Conservation (phyloP, 2,888 invertebrate species). For the Tryphoninae sp. region DNA sequence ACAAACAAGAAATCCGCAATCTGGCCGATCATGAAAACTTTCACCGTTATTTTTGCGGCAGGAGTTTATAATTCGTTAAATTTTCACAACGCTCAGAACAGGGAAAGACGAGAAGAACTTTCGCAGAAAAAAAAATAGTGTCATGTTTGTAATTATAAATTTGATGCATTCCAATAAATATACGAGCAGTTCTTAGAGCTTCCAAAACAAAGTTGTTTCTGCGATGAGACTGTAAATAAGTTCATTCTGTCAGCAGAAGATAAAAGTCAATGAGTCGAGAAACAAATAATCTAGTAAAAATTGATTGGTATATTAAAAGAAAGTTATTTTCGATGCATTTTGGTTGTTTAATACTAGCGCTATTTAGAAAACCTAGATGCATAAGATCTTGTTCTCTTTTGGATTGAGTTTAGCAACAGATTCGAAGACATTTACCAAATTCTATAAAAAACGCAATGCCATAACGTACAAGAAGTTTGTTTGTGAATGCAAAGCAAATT, state of each 20-base stretch:
- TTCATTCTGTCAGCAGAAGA: neutral
- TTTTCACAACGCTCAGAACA: neutral
- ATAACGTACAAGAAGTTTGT: constrained; percentile 29
- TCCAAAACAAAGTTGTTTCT: constrained; percentile 3
- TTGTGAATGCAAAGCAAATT: constrained; percentile 2
- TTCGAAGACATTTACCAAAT: neutral
- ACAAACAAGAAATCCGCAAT: neutral
- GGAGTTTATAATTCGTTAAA: constrained; percentile 5
- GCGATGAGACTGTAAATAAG: constrained; percentile 15
- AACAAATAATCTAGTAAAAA: neutral
- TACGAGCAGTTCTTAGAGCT: neutral
- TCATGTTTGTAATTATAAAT: neutral
- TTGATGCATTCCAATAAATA: constrained; percentile 19
- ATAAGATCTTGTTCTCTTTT: neutral
- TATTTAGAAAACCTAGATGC: neutral
- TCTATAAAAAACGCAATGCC: neutral
- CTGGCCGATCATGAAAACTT: constrained; percentile 39
- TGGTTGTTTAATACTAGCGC: neutral
- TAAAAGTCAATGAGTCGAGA: neutral
- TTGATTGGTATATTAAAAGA: neutral
- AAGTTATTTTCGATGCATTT: neutral
- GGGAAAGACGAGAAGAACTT: neutral
- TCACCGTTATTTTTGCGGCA: constrained; percentile 35
- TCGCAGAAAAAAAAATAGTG: constrained; percentile 14
- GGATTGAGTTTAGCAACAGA: neutral